Evolutionary conservation across 2,888 invertebrate genomes (phyloP).

Genomic region (Caenorhabditis afra): DNA sequence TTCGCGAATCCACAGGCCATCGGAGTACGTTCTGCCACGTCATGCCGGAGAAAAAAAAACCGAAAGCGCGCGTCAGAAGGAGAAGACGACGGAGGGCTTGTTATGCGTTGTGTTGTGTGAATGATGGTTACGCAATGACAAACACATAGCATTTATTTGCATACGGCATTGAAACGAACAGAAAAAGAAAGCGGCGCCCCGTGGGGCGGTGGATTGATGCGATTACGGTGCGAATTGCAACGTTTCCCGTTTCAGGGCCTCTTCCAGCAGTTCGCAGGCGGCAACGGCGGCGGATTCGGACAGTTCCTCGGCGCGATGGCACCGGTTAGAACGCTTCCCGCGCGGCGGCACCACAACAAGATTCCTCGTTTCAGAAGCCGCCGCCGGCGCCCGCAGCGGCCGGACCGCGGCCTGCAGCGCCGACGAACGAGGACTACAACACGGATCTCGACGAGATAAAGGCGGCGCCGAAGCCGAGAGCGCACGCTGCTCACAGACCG

Average conservation of each 20-base stretch:
- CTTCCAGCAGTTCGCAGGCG: conserved; percentile 65
- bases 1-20: conserved; percentile 60
- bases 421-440: conserved; percentile 58
- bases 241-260: conserved; percentile 56
- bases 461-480: conserved; percentile 25
- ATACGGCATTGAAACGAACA: conserved; percentile 46
- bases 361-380: conserved; percentile 37
- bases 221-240: conserved; percentile 3
- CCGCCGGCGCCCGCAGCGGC: conserved; percentile 36
- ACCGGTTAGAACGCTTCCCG: conserved; percentile 13
- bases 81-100: background rate
- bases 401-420: conserved; percentile 21
- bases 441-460: conserved; percentile 29
- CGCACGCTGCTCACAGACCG: conserved; percentile 15
- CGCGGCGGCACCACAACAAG: background rate
- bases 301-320: conserved; percentile 40
- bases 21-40: conserved; percentile 38
- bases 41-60: conserved; percentile 1
- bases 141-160: conserved; percentile 29
- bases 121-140: conserved; percentile 40
- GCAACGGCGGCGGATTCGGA: conserved; percentile 61
- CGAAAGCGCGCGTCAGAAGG: conserved; percentile 7
- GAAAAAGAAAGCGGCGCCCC: conserved; percentile 10
- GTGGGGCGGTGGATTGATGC: conserved; percentile 6
- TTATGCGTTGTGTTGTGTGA: conserved; percentile 7